Evolutionary conservation across 2,113 vertebrate species (phyloP).

Genomic region (Tetraodon nigroviridis): DNA sequence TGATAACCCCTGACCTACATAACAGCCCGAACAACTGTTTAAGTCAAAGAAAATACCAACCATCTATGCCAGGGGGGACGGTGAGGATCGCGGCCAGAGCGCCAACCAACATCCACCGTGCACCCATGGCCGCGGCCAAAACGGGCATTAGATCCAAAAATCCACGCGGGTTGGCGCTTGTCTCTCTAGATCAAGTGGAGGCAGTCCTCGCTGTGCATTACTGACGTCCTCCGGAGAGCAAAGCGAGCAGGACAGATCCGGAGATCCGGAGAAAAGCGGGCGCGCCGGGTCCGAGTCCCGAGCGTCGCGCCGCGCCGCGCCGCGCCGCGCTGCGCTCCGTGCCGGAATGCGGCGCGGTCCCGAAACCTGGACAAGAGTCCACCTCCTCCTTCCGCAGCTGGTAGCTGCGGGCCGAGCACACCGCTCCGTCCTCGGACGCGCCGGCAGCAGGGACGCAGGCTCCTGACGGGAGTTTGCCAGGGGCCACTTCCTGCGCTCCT

Average conservation of each 20-base stretch:
- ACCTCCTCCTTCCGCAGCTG: not conserved
- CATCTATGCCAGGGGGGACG: conserved; percentile 57
- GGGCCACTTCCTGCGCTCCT: conserved; percentile 22
- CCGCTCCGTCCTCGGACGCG: conserved; percentile 10
- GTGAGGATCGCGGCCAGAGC: conserved; percentile 55
- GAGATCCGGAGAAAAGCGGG: not conserved
- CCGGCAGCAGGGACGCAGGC: conserved; percentile 11
- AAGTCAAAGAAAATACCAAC: conserved; percentile 62
- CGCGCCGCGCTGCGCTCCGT: conserved; percentile 34
- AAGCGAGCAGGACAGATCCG: conserved; percentile 8
- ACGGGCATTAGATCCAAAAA: conserved; percentile 41
- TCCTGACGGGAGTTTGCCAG: not conserved
- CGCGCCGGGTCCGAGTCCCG: conserved; percentile 41
- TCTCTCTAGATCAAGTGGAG: conserved; percentile 25
- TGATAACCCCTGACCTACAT: conserved; percentile 39
- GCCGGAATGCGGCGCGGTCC: conserved; percentile 36
- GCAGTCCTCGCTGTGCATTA: conserved; percentile 33
- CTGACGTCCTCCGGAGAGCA: not conserved
- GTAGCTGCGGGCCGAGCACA: not conserved
- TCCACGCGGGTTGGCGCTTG: conserved; percentile 10
- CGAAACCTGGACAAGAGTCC: conserved; percentile 28
- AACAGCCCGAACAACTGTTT: conserved; percentile 15
- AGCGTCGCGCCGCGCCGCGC: conserved; percentile 39
- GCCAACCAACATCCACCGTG: conserved; percentile 64
- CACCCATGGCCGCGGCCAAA: conserved; percentile 59